phyloP scores from a whole-genome alignment of 2,113 vertebrate genomes.

The Lophius piscatorius region DNA sequence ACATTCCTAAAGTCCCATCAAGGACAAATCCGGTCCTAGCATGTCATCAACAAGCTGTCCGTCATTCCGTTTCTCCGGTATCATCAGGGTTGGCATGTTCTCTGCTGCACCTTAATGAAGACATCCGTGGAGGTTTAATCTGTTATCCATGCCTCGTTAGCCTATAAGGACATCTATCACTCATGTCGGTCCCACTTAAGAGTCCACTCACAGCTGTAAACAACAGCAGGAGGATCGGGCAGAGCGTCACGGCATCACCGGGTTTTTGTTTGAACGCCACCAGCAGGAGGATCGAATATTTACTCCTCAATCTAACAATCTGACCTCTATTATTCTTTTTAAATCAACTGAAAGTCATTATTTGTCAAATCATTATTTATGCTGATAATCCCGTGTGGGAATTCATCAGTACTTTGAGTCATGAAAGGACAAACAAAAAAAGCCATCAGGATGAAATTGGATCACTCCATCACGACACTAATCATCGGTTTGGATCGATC shows the following conservation, averaged over 20 bases:
- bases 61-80: not conserved
- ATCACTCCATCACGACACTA: not conserved
- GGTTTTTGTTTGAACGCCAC: constrained; percentile 5
- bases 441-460: not conserved
- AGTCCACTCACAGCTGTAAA: constrained; percentile 7
- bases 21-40: constrained; percentile 3
- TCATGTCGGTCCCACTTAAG: constrained; percentile 34
- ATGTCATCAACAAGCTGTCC: constrained; percentile 9
- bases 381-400: constrained; percentile 1
- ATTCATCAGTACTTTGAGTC: not conserved
- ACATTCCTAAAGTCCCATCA: not conserved
- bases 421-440: not conserved
- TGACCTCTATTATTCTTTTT: constrained; percentile 3
- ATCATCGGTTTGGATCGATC: too few relatives aligned
- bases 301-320: not conserved
- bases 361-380: constrained; percentile 18
- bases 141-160: constrained; percentile 55
- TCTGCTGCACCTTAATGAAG: constrained; percentile 53
- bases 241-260: not conserved
- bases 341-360: constrained; percentile 31
- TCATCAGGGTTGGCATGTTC: constrained; percentile 21
- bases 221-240: not conserved
- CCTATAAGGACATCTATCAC: constrained; percentile 10
- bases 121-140: constrained; percentile 48
- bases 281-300: not conserved